Evolutionary conservation across 2,113 vertebrate species (phyloP), one percentile per base, ranked within the genome.

Genomic region (Epinephelus cyanopodus): DNA sequence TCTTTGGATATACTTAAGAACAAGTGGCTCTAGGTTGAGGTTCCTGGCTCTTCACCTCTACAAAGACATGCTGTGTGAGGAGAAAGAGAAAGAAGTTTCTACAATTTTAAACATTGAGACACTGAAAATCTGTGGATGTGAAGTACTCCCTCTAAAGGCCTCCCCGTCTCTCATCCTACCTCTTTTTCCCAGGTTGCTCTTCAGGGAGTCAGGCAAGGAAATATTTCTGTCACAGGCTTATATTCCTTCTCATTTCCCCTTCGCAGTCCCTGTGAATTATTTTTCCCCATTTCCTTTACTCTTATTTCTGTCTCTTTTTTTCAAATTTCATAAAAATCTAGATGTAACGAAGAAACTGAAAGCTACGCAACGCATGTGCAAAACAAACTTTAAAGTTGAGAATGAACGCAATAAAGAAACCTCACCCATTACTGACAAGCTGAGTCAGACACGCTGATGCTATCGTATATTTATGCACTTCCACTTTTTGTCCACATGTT

Each of bases 241-340:
- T 23, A 37, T 65, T 71, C 13, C 27, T 50, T 68, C 50, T 82
- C 29, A 77, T 85, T 88, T 80, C 53, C 67, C 73, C 53, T 47
- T 48, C 23, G 12, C 27, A 3, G 2, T 61, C 29, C 3, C 37
- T 13, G 56, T 54, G 6, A 79, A 74, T 74, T 74, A n/a, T 21
- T 23, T 50, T 6, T 21, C 17, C 21, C 21, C 23, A 29, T 64
- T 75, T 82, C 33, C 33, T 61, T 39, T 23, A 5, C n/a, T 18
- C 27, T 23, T 21, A 21, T 70, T 23, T 18, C 11, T 19, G 15
- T 47, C 21, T 69, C 3, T 7, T 25, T 73, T 29, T 64, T 52
- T 81, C 39, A 29, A 42, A 75, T 56, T 70, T 63, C 8, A 48
- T 0, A 29, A 15, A 62, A 23, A 70, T 23, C 39, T 18, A 9